These are phyloP conservation scores for Homarus americanus DNA, from an alignment of 1,140 invertebrate genomes.

Conservation along the genomic window DNA sequence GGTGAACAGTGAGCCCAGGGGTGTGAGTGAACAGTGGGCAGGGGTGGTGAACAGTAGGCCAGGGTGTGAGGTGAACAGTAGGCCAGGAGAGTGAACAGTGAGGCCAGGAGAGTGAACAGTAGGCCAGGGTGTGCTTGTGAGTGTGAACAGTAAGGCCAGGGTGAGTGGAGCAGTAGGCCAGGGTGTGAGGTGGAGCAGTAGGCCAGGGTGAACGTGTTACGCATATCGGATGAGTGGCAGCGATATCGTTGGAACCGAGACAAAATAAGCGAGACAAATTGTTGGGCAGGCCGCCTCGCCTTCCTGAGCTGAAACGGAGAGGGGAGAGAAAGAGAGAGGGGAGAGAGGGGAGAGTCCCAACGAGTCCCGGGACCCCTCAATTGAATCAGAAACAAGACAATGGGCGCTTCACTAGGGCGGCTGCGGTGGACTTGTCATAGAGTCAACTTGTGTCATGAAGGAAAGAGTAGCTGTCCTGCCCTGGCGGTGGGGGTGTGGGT, in stretches of 20 bases:
- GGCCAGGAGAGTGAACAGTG: too few relatives aligned
- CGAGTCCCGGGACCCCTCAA: background rate
- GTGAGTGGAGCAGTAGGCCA: too few relatives aligned
- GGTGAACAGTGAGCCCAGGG: too few relatives aligned
- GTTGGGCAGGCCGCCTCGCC: background rate
- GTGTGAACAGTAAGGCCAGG: background rate
- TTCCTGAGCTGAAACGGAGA: background rate
- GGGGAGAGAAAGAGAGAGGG: slow-evolving; percentile 17
- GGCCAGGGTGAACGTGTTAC: background rate
- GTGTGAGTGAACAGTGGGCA: too few relatives aligned
- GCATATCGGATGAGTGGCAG: background rate
- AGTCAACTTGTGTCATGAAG: too few relatives aligned
- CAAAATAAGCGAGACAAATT: background rate
- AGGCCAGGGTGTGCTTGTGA: background rate
- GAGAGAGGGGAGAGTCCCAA: background rate
- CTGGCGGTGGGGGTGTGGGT: too few relatives aligned
- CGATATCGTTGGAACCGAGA: background rate
- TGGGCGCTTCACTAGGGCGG: background rate
- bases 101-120: too few relatives aligned
- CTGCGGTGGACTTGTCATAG: too few relatives aligned
- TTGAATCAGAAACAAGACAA: background rate
- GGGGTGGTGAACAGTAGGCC: too few relatives aligned
- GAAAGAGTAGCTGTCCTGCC: too few relatives aligned
- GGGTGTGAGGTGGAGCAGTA: background rate
- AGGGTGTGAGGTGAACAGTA: too few relatives aligned